Base-by-base conservation (phyloP, 2,888 invertebrate genomes). In the Cryptocheilus praepositus region DNA sequence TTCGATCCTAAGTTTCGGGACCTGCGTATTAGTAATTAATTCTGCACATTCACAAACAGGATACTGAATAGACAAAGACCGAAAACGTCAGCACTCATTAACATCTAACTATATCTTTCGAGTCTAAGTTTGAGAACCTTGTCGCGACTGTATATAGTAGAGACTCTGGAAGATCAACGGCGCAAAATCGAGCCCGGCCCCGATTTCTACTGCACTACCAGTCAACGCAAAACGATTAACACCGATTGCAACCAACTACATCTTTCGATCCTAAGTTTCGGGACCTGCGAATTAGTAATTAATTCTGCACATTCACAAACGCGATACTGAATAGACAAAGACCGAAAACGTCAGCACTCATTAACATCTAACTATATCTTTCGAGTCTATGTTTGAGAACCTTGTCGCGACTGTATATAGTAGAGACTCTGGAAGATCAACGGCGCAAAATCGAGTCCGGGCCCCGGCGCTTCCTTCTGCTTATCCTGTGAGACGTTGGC, bases 391-490 rank as follows among this genome's bases (percentile, higher is more conserved):
- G 5, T 21, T 44, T 15, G 21, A 36, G 46, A 81, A 94, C 94
- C 94, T 93, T 93, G 92, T 83, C 92, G 91, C 19, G 92, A 91
- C 79, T 93, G 91, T 77, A 94, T 90, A 86, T 91, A 91, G 89
- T 90, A 94, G 77, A 91, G 88, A 22, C 92, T 91, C 73, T 93
- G 87, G 81, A 93, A 92, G 72, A 91, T 92, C 60, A 93, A 79
- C 0, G 93, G 93, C 2, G 90, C 89, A 76, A 92, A 93, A 73
- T 90, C 87, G 56, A 92, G 87, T 61, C 91, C 92, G 46, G 91
- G 89, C 51, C 90, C 91, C 51, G 89, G 86, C 16, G 71, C 57
- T 16, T 72, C 63, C 18, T 74, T 67, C 49, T 61, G 76, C 13
- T 72, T 71, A 22, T 61, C 53, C 54, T 69, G 57, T 28, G 52